Percentiles rank a stretch among this genome's conserved stretches.
Evolutionary conservation across 2,797 vertebrate species (phyloP).

Genomic region (Oreonectes daqikongensis): DNA sequence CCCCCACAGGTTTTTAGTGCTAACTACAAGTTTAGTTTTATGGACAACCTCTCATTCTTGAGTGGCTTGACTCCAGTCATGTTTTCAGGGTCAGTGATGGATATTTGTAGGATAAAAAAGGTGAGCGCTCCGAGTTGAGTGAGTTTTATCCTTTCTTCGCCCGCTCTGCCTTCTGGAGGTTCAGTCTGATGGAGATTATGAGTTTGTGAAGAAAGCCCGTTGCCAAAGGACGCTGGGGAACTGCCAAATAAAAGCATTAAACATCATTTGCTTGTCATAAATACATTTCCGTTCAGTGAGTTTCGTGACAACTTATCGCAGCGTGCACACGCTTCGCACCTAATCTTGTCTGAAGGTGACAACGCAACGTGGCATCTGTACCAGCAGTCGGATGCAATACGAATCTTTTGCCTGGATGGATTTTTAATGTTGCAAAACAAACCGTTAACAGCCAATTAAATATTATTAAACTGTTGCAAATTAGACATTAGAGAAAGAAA

Average conservation of each 20-base stretch:
- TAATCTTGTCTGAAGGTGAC: conserved; percentile 32
- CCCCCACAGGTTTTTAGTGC: neutral
- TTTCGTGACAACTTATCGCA: conserved; percentile 29
- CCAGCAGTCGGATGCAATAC: neutral
- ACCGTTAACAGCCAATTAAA: neutral
- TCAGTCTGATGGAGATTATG: conserved; percentile 35
- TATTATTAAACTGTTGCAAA: neutral
- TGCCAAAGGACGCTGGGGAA: conserved; percentile 21
- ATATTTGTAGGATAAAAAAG: conserved; percentile 24
- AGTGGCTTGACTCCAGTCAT: conserved; percentile 6
- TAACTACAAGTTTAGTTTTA: conserved; percentile 13
- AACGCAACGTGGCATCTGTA: neutral
- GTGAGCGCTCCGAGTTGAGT: conserved; percentile 14
- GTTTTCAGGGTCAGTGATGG: conserved; percentile 30
- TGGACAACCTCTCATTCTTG: neutral
- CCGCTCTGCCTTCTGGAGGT: conserved; percentile 40
- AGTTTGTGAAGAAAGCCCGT: conserved; percentile 14
- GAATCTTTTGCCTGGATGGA: neutral
- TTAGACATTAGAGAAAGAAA: neutral
- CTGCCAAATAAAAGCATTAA: conserved; percentile 34
- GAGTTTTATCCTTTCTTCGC: conserved; percentile 26
- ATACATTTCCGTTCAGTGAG: conserved; percentile 12
- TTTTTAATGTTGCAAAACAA: neutral
- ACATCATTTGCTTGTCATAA: conserved; percentile 18
- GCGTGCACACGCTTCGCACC: conserved; percentile 1